A percentile compares a stretch with the other conserved stretches of the same genome.
phyloP scores from a whole-genome alignment of 1,140 invertebrate genomes.

The Saccostrea glomerata region DNA sequence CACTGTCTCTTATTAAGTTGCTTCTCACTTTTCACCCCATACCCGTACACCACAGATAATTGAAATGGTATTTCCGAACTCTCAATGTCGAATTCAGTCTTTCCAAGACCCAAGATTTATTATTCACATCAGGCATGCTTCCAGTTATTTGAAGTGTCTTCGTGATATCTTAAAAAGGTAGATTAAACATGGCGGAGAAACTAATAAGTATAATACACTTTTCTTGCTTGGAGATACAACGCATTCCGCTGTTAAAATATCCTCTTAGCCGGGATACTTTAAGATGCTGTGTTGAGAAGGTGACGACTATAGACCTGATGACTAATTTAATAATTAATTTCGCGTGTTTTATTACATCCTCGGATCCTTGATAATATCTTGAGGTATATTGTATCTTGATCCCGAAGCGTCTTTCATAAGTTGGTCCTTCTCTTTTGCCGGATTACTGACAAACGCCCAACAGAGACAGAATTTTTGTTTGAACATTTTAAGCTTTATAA shows the following conservation, averaged over 20 bases:
- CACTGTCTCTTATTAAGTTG: constrained; percentile 14
- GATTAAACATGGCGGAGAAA: not conserved
- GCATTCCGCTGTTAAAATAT: not conserved
- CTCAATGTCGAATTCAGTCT: not conserved
- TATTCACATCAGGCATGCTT: not conserved
- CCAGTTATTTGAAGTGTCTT: not conserved
- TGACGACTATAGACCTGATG: not conserved
- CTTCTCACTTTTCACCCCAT: constrained; percentile 25
- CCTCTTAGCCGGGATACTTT: constrained; percentile 13
- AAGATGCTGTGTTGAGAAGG: constrained; percentile 6
- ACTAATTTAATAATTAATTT: constrained; percentile 39
- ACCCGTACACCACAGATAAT: constrained; percentile 20
- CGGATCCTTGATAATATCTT: not conserved
- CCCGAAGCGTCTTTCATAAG: constrained; percentile 16
- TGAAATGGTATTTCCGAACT: constrained; percentile 7
- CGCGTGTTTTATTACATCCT: constrained; percentile 19
- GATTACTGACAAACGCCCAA: not conserved
- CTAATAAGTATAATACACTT: constrained; percentile 8
- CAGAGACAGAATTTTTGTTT: not conserved
- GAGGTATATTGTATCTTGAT: not conserved
- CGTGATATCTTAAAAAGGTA: constrained; percentile 16
- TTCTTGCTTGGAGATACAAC: not conserved
- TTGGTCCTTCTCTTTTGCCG: not conserved
- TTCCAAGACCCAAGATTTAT: constrained; percentile 13
- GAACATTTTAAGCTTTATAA: constrained; percentile 26